Conservation (phyloP, 2,888 invertebrate species). For the Mycalesis mineus region DNA sequence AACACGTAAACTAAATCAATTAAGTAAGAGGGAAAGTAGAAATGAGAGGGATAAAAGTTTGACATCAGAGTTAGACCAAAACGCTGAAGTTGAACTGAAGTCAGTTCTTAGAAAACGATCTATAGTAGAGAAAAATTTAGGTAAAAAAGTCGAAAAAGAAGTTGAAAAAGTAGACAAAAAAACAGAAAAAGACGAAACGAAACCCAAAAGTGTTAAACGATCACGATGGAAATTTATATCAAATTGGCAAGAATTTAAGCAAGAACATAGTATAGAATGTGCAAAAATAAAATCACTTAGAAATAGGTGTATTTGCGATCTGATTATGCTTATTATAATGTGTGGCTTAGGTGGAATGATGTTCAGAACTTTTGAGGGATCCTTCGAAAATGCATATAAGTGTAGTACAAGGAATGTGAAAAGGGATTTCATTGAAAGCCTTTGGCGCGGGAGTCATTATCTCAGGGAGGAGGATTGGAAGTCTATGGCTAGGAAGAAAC, state of each 20-base stretch:
- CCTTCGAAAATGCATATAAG: conserved; percentile 91
- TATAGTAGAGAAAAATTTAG: conserved; percentile 39
- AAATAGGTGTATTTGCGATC: conserved; percentile 83
- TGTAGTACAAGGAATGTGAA: conserved; percentile 92
- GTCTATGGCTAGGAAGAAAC: conserved; percentile 86
- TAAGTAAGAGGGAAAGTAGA: conserved; percentile 61
- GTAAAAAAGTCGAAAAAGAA: conserved; percentile 37
- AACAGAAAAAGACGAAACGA: conserved; percentile 33
- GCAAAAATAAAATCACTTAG: conserved; percentile 73
- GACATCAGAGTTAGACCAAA: conserved; percentile 39
- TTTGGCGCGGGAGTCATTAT: conserved; percentile 90
- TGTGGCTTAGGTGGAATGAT: conserved; percentile 89
- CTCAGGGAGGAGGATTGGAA: conserved; percentile 94
- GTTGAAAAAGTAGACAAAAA: conserved; percentile 26
- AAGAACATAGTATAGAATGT: conserved; percentile 77
- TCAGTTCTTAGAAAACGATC: conserved; percentile 55
- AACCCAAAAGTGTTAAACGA: conserved; percentile 32
- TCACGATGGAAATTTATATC: conserved; percentile 66
- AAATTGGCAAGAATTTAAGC: conserved; percentile 79
- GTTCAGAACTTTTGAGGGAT: conserved; percentile 90
- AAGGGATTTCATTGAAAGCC: conserved; percentile 88
- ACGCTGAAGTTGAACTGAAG: conserved; percentile 34
- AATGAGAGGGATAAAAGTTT: conserved; percentile 49
- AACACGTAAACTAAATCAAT: conserved; percentile 61
- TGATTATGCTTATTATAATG: conserved; percentile 83